Evolutionary conservation across 2,113 vertebrate species (phyloP).

Genomic region (Cervus canadensis): DNA sequence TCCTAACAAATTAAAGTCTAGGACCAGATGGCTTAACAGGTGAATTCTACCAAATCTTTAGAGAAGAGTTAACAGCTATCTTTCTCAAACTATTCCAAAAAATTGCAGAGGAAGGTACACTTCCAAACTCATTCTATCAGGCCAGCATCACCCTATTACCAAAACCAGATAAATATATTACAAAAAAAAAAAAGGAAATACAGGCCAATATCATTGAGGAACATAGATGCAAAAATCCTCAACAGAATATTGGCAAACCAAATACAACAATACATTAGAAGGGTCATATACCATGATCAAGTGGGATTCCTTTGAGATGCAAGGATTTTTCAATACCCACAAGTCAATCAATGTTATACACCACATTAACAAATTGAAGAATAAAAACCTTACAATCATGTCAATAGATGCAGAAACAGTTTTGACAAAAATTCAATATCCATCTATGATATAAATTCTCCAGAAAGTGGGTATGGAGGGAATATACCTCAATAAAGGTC

Average conservation of each 20-base stretch:
- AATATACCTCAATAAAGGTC: not conserved
- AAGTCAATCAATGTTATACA: not conserved
- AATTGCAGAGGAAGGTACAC: not conserved
- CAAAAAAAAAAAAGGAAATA: not conserved
- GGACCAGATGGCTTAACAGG: not conserved
- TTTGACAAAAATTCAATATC: not conserved
- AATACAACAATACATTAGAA: not conserved
- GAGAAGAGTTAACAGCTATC: not conserved
- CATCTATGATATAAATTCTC: not conserved
- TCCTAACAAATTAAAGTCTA: not conserved
- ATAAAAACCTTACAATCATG: not conserved
- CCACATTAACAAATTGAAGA: not conserved
- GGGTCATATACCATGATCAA: not conserved
- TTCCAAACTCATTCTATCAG: not conserved
- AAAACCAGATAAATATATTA: not conserved
- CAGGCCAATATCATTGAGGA: not conserved
- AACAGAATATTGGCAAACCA: not conserved
- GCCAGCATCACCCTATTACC: not conserved
- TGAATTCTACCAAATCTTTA: not conserved
- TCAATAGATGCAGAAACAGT: not conserved
- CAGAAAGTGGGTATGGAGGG: not conserved
- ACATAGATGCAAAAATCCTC: not conserved
- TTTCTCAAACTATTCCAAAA: not conserved
- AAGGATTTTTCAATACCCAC: not conserved
- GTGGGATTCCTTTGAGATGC: not conserved